These are phyloP conservation scores for Scortum barcoo DNA, from an alignment of 2,113 vertebrate genomes.

Conservation along the genomic window DNA sequence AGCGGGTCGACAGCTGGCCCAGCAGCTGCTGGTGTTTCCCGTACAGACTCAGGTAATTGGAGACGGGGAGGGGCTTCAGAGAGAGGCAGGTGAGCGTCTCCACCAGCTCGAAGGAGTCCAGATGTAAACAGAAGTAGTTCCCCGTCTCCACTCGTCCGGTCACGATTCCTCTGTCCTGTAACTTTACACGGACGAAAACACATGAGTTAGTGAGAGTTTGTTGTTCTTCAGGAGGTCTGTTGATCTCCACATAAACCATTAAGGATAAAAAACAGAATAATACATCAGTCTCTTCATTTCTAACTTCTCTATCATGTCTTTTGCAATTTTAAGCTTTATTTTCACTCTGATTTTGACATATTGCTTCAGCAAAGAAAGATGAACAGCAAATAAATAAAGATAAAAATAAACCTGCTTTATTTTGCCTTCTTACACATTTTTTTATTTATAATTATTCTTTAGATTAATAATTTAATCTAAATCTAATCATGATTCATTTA, in stretches of 20 bases:
- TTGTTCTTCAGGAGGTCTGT: neutral
- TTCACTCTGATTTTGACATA: no score
- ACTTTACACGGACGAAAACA: neutral
- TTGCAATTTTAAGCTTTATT: no score
- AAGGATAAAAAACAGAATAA: neutral
- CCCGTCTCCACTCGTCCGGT: conserved; percentile 85
- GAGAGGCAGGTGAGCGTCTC: conserved; percentile 92
- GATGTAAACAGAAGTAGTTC: conserved; percentile 90
- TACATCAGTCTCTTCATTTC: no score
- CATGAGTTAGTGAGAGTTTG: neutral
- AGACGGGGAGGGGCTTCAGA: conserved; percentile 85
- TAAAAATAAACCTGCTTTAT: no score
- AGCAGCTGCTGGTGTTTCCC: conserved; percentile 92
- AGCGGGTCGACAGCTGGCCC: conserved; percentile 87
- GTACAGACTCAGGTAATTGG: conserved; percentile 90
- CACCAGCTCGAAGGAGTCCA: conserved; percentile 84
- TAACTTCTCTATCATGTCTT: no score
- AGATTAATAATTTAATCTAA: no score
- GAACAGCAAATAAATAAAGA: no score
- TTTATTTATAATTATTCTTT: no score
- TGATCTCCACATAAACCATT: neutral
- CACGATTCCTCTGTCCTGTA: conserved; percentile 85
- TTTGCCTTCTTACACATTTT: no score
- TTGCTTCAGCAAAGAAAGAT: no score
- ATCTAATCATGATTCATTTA: no score